Conservation (phyloP, 2,113 vertebrate genomes). For the Urocitellus parryii region DNA sequence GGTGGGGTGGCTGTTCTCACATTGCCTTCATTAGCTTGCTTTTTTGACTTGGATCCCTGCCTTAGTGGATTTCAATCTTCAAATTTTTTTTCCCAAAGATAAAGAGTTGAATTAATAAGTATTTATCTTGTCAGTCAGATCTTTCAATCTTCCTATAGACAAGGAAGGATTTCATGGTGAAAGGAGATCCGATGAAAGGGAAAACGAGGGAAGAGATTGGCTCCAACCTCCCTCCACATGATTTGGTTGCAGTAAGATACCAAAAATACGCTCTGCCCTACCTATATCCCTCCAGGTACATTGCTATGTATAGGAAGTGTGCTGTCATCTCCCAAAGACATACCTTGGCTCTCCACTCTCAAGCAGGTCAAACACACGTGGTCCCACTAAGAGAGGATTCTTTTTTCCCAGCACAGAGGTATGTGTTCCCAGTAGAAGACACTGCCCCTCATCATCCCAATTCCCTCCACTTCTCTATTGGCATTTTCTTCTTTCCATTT, state of each 20-base stretch:
- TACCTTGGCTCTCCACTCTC: neutral
- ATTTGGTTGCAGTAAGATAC: neutral
- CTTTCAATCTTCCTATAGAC: neutral
- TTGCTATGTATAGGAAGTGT: neutral
- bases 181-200: neutral
- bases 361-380: neutral
- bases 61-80: neutral
- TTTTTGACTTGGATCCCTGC: neutral
- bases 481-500: neutral
- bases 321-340: neutral
- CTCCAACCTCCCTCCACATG: neutral
- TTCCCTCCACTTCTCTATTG: neutral
- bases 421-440: neutral
- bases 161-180: neutral
- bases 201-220: neutral
- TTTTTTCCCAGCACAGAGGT: neutral
- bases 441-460: neutral
- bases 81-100: constrained; percentile 35
- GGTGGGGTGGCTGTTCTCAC: neutral
- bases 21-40: neutral
- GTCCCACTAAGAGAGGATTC: neutral
- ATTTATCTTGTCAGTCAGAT: neutral
- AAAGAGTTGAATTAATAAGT: neutral
- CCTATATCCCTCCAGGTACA: neutral
- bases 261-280: neutral